Conservation (phyloP, 2,888 invertebrate species). For the Mimas tiliae region DNA sequence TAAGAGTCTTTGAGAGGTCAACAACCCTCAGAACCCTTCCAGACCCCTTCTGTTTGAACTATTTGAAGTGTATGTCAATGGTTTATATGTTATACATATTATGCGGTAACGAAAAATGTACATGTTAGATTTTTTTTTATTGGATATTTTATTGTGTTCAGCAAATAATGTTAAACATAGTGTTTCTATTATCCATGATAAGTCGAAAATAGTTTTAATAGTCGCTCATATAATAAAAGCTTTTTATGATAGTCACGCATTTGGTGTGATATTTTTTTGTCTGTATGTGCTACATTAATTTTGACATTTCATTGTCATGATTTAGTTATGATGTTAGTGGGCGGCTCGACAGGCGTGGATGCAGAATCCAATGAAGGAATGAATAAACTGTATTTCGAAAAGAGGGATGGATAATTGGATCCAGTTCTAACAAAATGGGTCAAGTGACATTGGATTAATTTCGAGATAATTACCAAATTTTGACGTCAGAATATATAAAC, state of each 20-base stretch:
- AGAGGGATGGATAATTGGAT: neutral
- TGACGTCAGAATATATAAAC: too few relatives aligned
- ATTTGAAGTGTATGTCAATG: neutral
- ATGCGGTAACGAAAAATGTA: neutral
- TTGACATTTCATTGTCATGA: neutral
- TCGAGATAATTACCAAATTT: too few relatives aligned
- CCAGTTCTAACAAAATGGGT: too few relatives aligned
- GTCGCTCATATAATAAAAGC: too few relatives aligned
- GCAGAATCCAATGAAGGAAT: neutral
- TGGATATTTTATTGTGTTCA: neutral
- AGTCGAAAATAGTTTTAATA: too few relatives aligned
- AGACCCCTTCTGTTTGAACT: constrained; percentile 19
- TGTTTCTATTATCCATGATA: too few relatives aligned
- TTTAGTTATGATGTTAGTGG: neutral
- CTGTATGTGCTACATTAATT: neutral
- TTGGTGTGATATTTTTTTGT: neutral
- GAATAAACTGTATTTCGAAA: neutral
- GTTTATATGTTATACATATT: too few relatives aligned
- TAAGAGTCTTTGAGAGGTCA: constrained; percentile 4
- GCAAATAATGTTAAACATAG: too few relatives aligned
- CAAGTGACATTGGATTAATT: too few relatives aligned
- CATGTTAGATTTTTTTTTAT: neutral
- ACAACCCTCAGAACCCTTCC: constrained; percentile 5
- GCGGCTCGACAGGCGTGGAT: neutral
- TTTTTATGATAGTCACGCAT: too few relatives aligned